These are phyloP conservation scores for Piscicola geometra DNA, from an alignment of 2,888 invertebrate species.

Conservation along the genomic window DNA sequence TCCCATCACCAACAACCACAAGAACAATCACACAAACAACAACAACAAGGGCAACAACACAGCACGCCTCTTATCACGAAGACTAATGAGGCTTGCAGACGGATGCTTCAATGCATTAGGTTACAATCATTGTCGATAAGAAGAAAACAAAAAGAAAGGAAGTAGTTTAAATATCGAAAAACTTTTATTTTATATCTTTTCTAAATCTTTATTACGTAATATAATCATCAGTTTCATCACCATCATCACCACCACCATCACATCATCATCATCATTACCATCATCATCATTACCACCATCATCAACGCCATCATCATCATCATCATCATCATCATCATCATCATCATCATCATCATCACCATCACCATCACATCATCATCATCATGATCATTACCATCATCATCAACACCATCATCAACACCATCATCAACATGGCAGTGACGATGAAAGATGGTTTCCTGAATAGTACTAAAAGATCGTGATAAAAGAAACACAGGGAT, in stretches of 20 bases:
- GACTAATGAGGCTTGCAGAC: too few species aligned
- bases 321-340: conserved; percentile 22
- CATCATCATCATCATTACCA: conserved; percentile 21
- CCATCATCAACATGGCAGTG: conserved; percentile 16
- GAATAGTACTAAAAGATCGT: too few species aligned
- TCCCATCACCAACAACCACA: too few species aligned
- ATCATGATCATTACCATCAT: conserved; percentile 14
- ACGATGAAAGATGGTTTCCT: too few species aligned
- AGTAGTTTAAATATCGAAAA: not conserved
- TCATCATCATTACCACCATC: conserved; percentile 28
- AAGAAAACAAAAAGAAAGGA: too few species aligned
- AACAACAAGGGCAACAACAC: too few species aligned
- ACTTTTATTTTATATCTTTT: not conserved
- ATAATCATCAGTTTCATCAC: not conserved
- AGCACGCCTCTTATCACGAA: too few species aligned
- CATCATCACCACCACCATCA: conserved; percentile 1
- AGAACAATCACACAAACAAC: too few species aligned
- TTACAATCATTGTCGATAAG: too few species aligned
- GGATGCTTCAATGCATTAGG: too few species aligned
- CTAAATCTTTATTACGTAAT: not conserved
- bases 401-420: conserved; percentile 16
- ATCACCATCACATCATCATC: not conserved
- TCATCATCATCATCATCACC: conserved; percentile 21
- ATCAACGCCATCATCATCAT: conserved; percentile 27
- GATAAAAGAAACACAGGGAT: too few species aligned